phyloP scores from a whole-genome alignment of 2,888 invertebrate genomes.

The Catocala sponsa region DNA sequence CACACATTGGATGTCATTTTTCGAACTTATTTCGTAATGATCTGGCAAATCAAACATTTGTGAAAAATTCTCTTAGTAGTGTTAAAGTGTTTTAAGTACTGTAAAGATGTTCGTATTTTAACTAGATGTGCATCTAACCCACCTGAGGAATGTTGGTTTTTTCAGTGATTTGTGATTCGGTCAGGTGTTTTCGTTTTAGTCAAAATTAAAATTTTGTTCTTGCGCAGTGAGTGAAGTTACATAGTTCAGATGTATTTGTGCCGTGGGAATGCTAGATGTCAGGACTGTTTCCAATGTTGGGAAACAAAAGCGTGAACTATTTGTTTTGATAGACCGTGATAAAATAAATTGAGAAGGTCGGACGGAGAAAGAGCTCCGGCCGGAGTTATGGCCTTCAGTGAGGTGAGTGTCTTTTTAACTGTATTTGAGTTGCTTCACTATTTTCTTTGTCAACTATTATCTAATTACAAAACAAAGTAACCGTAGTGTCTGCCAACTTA shows the following conservation, averaged over 20 bases:
- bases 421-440: slow-evolving; percentile 38
- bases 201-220: slow-evolving; percentile 85
- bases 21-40: slow-evolving; percentile 76
- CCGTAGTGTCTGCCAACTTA: slow-evolving; percentile 4
- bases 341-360: slow-evolving; percentile 84
- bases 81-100: slow-evolving; percentile 67
- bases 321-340: slow-evolving; percentile 86
- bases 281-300: slow-evolving; percentile 87
- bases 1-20: slow-evolving; percentile 77
- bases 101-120: slow-evolving; percentile 60
- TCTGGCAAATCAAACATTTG: slow-evolving; percentile 63
- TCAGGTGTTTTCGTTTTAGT: slow-evolving; percentile 88
- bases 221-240: slow-evolving; percentile 87
- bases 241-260: slow-evolving; percentile 86
- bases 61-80: slow-evolving; percentile 64
- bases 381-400: slow-evolving; percentile 93
- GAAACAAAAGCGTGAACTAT: slow-evolving; percentile 86
- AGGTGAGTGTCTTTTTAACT: slow-evolving; percentile 86
- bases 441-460: slow-evolving; percentile 41
- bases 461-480: slow-evolving; percentile 14
- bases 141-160: slow-evolving; percentile 90
- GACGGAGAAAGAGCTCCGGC: slow-evolving; percentile 86
- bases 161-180: slow-evolving; percentile 89
- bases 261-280: slow-evolving; percentile 85
- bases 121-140: slow-evolving; percentile 83